Conservation (phyloP, 2,113 vertebrate genomes). For the Daphoenositta chrysoptera region DNA sequence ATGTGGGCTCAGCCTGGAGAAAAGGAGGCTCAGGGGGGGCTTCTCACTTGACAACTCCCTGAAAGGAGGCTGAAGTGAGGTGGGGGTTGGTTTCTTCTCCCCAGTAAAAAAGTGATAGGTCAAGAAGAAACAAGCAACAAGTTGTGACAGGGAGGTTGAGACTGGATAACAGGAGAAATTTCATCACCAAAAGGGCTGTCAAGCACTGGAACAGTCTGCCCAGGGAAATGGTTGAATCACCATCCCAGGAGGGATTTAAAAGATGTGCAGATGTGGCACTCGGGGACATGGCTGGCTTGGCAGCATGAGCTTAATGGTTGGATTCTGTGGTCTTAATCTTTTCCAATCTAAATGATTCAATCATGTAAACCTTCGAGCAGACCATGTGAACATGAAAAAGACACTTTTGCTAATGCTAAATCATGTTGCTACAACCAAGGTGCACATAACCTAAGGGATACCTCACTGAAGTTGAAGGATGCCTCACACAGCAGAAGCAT, state of each 20-base stretch:
- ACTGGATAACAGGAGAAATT: not conserved
- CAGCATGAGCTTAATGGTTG: not conserved
- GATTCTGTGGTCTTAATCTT: not conserved
- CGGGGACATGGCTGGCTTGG: not conserved
- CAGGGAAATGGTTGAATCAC: not conserved
- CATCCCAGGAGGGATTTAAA: not conserved
- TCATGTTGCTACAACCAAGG: not conserved
- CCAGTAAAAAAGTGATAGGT: not conserved
- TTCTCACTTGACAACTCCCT: not conserved
- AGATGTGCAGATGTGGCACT: fast-evolving
- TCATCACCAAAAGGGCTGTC: not conserved
- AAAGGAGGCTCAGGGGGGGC: not conserved
- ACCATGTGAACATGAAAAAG: not conserved
- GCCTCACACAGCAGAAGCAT: not conserved
- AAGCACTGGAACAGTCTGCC: not conserved
- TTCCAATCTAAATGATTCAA: not conserved
- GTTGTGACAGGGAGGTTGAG: not conserved
- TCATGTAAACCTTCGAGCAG: not conserved
- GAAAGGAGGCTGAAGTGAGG: not conserved
- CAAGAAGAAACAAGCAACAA: not conserved
- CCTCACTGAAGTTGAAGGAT: not conserved
- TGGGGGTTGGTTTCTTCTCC: fast-evolving
- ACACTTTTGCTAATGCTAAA: not conserved
- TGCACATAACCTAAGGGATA: not conserved
- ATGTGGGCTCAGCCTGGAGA: not conserved